These are phyloP conservation scores for Torymus tubicola DNA, from an alignment of 2,888 invertebrate species.

Conservation along the genomic window DNA sequence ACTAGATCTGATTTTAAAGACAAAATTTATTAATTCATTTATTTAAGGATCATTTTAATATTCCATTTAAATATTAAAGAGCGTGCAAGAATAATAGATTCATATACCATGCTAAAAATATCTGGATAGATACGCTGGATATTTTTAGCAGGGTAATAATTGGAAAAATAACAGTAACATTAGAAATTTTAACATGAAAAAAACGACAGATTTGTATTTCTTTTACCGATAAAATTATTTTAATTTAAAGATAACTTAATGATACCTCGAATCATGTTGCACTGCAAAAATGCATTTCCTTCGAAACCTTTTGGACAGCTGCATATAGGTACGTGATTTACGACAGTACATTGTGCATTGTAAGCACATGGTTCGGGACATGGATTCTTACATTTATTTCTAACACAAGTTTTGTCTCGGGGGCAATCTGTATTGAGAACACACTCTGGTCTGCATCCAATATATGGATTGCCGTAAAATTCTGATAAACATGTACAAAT, in stretches of 20 bases:
- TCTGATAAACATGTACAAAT: conserved; percentile 73
- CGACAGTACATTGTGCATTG: conserved; percentile 84
- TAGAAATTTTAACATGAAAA: too few relatives aligned
- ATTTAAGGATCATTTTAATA: too few relatives aligned
- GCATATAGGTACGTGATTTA: conserved; percentile 85
- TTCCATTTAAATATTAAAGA: too few relatives aligned
- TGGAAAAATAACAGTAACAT: too few relatives aligned
- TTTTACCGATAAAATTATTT: too few relatives aligned
- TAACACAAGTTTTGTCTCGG: conserved; percentile 84
- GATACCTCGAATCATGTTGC: conserved; percentile 56
- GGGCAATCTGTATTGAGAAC: conserved; percentile 87
- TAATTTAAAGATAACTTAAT: background rate
- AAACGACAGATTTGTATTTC: too few relatives aligned
- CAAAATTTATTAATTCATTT: too few relatives aligned
- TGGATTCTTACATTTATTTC: conserved; percentile 87
- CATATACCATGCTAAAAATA: too few relatives aligned
- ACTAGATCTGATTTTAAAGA: too few relatives aligned
- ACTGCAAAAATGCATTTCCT: conserved; percentile 78
- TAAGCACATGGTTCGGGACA: conserved; percentile 84
- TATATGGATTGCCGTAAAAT: conserved; percentile 76
- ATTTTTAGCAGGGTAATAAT: too few relatives aligned
- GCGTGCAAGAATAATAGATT: too few relatives aligned
- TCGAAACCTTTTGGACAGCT: conserved; percentile 82
- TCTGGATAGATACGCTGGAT: too few relatives aligned
- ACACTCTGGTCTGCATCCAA: conserved; percentile 87